Evolutionary conservation across 2,888 invertebrate species (phyloP).

Genomic region (Copidosoma aretas): DNA sequence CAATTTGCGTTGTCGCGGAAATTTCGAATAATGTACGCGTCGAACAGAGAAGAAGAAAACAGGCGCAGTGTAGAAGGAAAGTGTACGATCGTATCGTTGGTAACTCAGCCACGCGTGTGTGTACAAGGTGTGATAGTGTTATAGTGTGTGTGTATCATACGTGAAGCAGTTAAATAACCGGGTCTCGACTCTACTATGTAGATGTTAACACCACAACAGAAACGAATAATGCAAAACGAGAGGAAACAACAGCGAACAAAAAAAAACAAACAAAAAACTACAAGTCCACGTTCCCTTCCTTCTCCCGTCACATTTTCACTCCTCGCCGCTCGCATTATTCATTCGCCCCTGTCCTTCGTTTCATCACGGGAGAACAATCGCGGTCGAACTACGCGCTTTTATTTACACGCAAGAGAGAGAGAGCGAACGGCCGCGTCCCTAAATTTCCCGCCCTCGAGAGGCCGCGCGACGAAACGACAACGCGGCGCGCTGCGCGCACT

Average conservation of each 20-base stretch:
- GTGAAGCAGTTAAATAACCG: conserved; percentile 48
- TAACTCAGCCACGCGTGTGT: conserved; percentile 55
- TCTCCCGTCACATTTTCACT: no score
- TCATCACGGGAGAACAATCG: conserved; percentile 31
- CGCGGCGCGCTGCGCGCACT: no score
- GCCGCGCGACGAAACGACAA: not conserved
- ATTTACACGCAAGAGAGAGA: conserved; percentile 27
- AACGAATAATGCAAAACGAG: conserved; percentile 18
- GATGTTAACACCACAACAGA: no score
- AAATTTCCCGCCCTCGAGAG: conserved; percentile 15
- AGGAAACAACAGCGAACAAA: conserved; percentile 15
- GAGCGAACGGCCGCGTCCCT: conserved; percentile 17
- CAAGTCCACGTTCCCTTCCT: no score
- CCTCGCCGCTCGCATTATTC: no score
- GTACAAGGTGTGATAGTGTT: no score
- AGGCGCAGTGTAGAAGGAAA: conserved; percentile 17
- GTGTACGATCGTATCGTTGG: conserved; percentile 49
- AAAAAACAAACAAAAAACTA: conserved; percentile 5
- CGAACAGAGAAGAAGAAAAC: conserved; percentile 5
- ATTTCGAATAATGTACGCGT: no score
- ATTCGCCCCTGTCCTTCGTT: not conserved
- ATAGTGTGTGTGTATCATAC: conserved; percentile 39
- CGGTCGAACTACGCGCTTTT: conserved; percentile 35
- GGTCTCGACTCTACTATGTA: conserved; percentile 21
- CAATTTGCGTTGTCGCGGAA: no score